Evolutionary conservation across 30 jellyfish, hydroid and myxozoan genomes (phyloP).

Genomic region (Kudoa iwatai): DNA sequence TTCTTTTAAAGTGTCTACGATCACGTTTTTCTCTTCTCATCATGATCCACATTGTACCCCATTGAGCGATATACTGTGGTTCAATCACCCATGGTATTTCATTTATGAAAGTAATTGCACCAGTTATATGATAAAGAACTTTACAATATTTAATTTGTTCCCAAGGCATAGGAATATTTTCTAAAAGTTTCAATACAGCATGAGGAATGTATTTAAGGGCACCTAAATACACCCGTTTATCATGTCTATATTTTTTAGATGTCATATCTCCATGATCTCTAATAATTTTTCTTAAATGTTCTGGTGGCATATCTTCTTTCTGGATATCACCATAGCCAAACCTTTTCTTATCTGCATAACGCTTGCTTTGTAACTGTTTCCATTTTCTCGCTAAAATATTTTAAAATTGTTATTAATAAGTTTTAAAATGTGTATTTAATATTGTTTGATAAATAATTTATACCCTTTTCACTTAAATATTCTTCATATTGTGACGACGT

Average conservation of each 20-base stretch:
- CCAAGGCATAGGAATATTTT: slow-evolving; percentile 98
- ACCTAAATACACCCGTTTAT: slow-evolving; percentile 81
- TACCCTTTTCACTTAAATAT: too few species aligned
- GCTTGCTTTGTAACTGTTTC: slow-evolving; percentile 62
- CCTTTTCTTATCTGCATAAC: slow-evolving; percentile 79
- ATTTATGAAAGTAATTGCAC: slow-evolving; percentile 86
- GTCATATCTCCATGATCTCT: slow-evolving; percentile 98
- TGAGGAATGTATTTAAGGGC: slow-evolving; percentile 95
- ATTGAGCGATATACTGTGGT: slow-evolving; percentile 70
- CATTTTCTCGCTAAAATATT: slow-evolving; percentile 60
- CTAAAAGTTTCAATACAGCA: slow-evolving; percentile 65
- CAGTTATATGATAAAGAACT: slow-evolving; percentile 80
- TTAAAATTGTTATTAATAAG: too few species aligned
- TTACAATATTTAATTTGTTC: slow-evolving; percentile 69
- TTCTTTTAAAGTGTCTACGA: slow-evolving; percentile 72
- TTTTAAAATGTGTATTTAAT: too few species aligned
- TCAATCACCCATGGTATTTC: slow-evolving; percentile 96
- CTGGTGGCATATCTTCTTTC: slow-evolving; percentile 98
- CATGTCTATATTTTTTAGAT: slow-evolving; percentile 63
- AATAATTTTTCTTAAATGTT: slow-evolving; percentile 66
- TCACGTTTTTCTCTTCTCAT: slow-evolving; percentile 91
- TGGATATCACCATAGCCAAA: slow-evolving; percentile 92
- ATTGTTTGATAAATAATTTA: too few species aligned
- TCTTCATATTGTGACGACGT: too few species aligned
- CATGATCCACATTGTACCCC: slow-evolving; percentile 99